phyloP scores from a whole-genome alignment of 2,113 vertebrate genomes.

The Tetrax tetrax region DNA sequence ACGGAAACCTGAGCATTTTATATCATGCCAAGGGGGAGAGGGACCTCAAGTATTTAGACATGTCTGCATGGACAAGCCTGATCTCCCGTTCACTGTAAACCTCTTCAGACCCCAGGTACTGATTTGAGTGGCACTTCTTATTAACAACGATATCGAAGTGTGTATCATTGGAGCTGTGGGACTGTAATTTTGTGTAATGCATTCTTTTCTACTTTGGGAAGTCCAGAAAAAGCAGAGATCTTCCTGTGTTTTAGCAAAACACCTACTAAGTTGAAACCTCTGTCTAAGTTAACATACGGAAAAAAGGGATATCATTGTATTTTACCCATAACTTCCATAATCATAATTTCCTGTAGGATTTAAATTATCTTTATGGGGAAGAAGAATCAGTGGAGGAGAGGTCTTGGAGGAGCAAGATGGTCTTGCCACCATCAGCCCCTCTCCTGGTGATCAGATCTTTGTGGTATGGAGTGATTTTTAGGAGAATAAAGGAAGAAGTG shows the following conservation, averaged over 20 bases:
- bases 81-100: neutral
- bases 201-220: neutral
- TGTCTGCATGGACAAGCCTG: neutral
- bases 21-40: fast-evolving
- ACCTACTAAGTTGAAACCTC: neutral
- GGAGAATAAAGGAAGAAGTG: neutral
- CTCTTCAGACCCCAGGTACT: neutral
- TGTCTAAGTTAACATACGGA: neutral
- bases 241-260: neutral
- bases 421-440: neutral
- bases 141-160: neutral
- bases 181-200: neutral
- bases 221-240: neutral
- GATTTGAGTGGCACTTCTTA: neutral
- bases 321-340: neutral
- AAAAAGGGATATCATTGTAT: neutral
- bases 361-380: neutral
- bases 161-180: neutral
- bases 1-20: neutral
- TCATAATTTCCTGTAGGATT: fast-evolving
- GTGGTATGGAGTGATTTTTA: neutral
- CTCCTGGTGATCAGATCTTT: neutral
- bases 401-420: neutral
- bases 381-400: neutral
- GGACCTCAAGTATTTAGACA: neutral